Evolutionary conservation across 2,113 vertebrate genomes (phyloP).

Genomic region (Meriones unguiculatus): DNA sequence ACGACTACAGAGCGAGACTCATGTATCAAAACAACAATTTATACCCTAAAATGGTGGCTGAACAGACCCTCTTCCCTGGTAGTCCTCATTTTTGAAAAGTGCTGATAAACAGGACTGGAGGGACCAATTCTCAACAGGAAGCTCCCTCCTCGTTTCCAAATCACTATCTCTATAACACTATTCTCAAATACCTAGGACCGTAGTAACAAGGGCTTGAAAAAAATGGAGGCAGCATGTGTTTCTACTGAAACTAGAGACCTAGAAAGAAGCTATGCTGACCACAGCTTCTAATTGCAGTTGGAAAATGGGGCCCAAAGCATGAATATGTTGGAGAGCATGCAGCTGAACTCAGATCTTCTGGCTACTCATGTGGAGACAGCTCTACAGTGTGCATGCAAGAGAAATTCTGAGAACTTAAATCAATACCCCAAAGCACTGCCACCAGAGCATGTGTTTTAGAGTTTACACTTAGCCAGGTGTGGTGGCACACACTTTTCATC

Average conservation of each 20-base stretch:
- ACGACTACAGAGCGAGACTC: neutral
- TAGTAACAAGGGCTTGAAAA: constrained; percentile 22
- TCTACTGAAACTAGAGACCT: neutral
- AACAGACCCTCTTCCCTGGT: neutral
- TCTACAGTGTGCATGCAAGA: constrained; percentile 7
- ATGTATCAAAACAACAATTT: neutral
- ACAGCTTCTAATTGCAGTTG: neutral
- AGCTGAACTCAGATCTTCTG: constrained; percentile 18
- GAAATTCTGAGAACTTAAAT: constrained; percentile 24
- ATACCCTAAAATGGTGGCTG: neutral
- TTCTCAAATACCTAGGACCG: neutral
- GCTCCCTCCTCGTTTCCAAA: neutral
- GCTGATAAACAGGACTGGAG: neutral
- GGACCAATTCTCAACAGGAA: neutral
- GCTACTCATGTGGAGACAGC: neutral
- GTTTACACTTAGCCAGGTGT: neutral
- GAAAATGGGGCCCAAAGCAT: constrained; percentile 9
- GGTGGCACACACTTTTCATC: neutral
- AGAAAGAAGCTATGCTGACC: constrained; percentile 5
- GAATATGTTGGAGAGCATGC: neutral
- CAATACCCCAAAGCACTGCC: constrained; percentile 9
- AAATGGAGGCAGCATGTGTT: neutral
- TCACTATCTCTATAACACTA: neutral
- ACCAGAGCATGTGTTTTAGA: neutral
- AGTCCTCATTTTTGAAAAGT: constrained; percentile 35